These are phyloP conservation scores for Meloidogyne exigua DNA, from an alignment of 1,140 invertebrate genomes.

Conservation along the genomic window DNA sequence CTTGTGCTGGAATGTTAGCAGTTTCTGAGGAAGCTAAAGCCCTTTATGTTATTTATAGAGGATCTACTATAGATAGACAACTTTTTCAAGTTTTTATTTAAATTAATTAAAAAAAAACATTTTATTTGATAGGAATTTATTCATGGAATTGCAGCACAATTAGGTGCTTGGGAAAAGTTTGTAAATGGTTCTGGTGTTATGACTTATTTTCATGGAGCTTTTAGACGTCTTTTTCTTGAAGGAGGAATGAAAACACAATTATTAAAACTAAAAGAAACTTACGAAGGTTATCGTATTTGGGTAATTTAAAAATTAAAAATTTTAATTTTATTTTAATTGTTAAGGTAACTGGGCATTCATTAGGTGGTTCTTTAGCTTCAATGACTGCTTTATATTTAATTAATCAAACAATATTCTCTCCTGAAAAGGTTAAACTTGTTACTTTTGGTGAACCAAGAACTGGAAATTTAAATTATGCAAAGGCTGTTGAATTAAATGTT, in stretches of 20 bases:
- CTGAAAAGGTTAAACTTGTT: slow-evolving; percentile 54
- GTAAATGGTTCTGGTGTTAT: slow-evolving; percentile 60
- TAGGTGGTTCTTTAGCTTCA: slow-evolving; percentile 59
- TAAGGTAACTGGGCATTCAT: slow-evolving; percentile 55
- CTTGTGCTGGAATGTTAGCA: slow-evolving; percentile 59
- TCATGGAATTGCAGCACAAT: slow-evolving; percentile 61
- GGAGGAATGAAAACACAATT: slow-evolving; percentile 61
- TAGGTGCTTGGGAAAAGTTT: slow-evolving; percentile 64
- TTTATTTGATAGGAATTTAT: slow-evolving; percentile 50
- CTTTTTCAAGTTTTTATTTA: slow-evolving; percentile 41
- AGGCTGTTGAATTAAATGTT: slow-evolving; percentile 56
- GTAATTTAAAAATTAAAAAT: slow-evolving; percentile 24
- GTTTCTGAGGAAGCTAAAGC: slow-evolving; percentile 63
- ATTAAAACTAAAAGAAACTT: slow-evolving; percentile 53
- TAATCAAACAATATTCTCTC: slow-evolving; percentile 55
- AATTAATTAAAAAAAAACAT: slow-evolving; percentile 1
- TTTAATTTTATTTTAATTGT: not conserved
- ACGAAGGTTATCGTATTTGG: slow-evolving; percentile 58
- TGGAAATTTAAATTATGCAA: slow-evolving; percentile 59
- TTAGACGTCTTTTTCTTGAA: slow-evolving; percentile 55
- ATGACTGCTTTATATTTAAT: slow-evolving; percentile 62
- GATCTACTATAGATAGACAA: slow-evolving; percentile 57
- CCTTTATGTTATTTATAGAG: slow-evolving; percentile 60
- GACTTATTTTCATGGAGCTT: slow-evolving; percentile 61
- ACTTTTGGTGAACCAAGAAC: slow-evolving; percentile 62